Conservation (phyloP, 2,797 vertebrate genomes). For the Pterois miles region DNA sequence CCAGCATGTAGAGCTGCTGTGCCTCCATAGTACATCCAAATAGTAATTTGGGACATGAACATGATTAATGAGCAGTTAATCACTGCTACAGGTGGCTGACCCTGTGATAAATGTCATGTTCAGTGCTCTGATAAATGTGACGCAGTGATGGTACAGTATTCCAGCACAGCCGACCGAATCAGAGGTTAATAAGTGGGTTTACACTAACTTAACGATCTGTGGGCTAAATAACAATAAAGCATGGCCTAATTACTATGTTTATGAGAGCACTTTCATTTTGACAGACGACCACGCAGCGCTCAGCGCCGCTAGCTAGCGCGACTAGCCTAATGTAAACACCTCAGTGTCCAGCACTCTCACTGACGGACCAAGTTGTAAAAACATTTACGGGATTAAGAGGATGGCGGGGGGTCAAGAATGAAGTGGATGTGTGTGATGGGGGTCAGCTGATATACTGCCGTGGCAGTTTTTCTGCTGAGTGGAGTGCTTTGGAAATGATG, state of each 20-base stretch:
- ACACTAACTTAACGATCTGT: constrained; percentile 77
- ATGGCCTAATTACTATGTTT: constrained; percentile 80
- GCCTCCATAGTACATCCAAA: constrained; percentile 2
- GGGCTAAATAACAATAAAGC: constrained; percentile 80
- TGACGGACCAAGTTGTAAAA: constrained; percentile 81
- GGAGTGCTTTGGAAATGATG: constrained; percentile 70
- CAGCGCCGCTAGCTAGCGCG: constrained; percentile 66
- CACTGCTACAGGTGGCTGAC: constrained; percentile 44
- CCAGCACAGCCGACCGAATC: constrained; percentile 69
- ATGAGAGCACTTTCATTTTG: constrained; percentile 75
- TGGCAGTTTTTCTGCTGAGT: constrained; percentile 81
- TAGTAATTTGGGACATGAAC: constrained; percentile 24
- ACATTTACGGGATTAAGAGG: constrained; percentile 88
- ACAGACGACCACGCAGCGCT: constrained; percentile 64
- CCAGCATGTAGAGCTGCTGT: not conserved
- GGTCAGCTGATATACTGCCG: constrained; percentile 86
- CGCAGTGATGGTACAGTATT: constrained; percentile 53
- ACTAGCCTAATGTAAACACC: constrained; percentile 77
- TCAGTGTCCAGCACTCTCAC: constrained; percentile 74
- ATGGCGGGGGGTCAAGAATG: constrained; percentile 50
- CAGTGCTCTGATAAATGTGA: constrained; percentile 63
- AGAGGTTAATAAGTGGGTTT: constrained; percentile 81
- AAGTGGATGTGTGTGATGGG: constrained; percentile 34
- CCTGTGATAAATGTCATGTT: constrained; percentile 38
- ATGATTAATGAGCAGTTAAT: constrained; percentile 60